Conservation (phyloP, 2,797 vertebrate genomes). For the Centroberyx gerrardi region DNA sequence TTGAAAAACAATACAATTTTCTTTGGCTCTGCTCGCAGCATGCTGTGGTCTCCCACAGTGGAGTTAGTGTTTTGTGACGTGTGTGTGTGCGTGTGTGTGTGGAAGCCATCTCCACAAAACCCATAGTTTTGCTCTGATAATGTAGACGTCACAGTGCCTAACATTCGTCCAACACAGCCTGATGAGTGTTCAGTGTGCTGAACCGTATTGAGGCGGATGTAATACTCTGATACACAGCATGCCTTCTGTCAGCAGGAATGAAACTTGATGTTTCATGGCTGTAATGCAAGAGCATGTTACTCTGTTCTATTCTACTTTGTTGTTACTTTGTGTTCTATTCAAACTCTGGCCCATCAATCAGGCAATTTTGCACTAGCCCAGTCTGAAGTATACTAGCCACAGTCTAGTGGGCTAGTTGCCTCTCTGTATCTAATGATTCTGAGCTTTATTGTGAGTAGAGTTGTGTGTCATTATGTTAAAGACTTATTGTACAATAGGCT, state of each 20-base stretch:
- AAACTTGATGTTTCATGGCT: not conserved
- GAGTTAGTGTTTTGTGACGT: conserved; percentile 43
- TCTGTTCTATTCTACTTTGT: too few relatives aligned
- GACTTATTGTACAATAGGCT: not conserved
- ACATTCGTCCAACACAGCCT: conserved; percentile 18
- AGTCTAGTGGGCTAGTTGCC: not conserved
- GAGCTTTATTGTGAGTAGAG: not conserved
- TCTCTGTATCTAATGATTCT: too few relatives aligned
- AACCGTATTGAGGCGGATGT: not conserved
- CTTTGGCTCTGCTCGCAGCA: conserved; percentile 52
- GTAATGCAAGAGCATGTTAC: too few relatives aligned
- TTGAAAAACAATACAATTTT: conserved; percentile 73
- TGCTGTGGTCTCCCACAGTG: conserved; percentile 42
- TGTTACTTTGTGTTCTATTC: not conserved
- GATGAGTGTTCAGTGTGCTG: not conserved
- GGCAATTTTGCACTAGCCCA: not conserved
- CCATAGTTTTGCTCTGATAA: not conserved
- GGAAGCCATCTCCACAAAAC: conserved; percentile 27
- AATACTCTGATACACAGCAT: not conserved
- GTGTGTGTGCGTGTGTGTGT: conserved; percentile 40
- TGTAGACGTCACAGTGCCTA: conserved; percentile 4
- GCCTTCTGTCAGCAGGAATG: not conserved
- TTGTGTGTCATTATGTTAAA: not conserved
- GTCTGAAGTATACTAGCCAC: not conserved
- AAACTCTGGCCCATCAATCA: not conserved